Percentiles rank a stretch among this genome's conserved stretches.
Evolutionary conservation across 2,113 vertebrate species (phyloP).

Genomic region (Aptenodytes forsteri): DNA sequence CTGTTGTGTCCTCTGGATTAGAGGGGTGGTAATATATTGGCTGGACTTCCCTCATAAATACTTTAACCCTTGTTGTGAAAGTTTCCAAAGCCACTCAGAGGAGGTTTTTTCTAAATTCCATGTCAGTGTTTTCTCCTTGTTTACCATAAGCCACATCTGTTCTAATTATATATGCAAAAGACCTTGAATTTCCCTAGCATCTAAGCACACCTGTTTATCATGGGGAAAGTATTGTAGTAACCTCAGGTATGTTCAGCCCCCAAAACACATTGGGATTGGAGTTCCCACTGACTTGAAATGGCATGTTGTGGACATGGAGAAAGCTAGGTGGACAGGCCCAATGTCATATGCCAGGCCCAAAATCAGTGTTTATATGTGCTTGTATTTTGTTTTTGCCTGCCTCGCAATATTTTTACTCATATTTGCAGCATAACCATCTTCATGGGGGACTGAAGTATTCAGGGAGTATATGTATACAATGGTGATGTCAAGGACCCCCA

Average conservation of each 20-base stretch:
- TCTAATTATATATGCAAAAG: neutral
- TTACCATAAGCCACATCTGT: neutral
- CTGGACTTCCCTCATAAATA: neutral
- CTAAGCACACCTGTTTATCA: neutral
- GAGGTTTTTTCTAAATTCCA: neutral
- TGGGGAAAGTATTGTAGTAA: neutral
- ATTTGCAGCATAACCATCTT: neutral
- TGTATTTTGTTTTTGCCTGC: neutral
- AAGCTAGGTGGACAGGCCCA: neutral
- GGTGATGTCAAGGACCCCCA: neutral
- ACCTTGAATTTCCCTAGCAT: neutral
- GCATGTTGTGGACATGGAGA: neutral
- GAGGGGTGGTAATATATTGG: neutral
- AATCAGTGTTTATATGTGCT: neutral
- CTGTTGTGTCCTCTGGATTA: neutral
- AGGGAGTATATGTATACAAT: neutral
- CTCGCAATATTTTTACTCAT: neutral
- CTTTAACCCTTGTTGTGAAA: neutral
- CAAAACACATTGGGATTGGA: neutral
- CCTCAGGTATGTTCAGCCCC: neutral
- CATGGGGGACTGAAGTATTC: neutral
- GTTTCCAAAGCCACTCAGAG: neutral
- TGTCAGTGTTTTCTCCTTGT: neutral
- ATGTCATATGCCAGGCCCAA: neutral
- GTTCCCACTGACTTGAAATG: neutral